Evolutionary conservation across 2,113 vertebrate species (phyloP).

Genomic region (Galbula dea): DNA sequence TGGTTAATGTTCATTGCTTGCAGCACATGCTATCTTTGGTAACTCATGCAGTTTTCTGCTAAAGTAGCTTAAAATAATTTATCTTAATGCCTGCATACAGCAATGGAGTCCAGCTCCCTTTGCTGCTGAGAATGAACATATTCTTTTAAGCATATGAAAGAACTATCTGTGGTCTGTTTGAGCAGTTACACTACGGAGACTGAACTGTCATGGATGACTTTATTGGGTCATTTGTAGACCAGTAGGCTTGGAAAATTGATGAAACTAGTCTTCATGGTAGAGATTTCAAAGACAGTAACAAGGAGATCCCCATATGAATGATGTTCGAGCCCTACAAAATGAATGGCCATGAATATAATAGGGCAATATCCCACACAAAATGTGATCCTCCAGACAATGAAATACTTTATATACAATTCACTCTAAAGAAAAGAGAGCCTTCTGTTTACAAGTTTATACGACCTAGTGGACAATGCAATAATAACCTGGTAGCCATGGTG

Average conservation of each 20-base stretch:
- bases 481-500: neutral
- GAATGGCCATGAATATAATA: conserved; percentile 26
- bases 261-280: conserved; percentile 25
- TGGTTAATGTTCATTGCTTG: neutral
- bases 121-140: neutral
- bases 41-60: neutral
- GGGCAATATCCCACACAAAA: neutral
- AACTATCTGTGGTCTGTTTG: neutral
- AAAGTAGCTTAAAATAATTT: neutral
- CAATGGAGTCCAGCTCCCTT: neutral
- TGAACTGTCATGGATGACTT: conserved; percentile 32
- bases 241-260: conserved; percentile 46
- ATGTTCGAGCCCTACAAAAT: conserved; percentile 27
- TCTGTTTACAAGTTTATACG: neutral
- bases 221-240: conserved; percentile 41
- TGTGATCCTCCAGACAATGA: neutral
- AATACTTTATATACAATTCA: neutral
- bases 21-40: neutral
- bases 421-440: neutral
- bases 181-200: neutral
- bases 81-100: neutral
- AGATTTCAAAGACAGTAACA: conserved; percentile 50
- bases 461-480: neutral
- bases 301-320: conserved; percentile 42
- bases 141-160: neutral